phyloP scores from a whole-genome alignment of 1,140 invertebrate genomes.

The Pygmarrhopalites habei region DNA sequence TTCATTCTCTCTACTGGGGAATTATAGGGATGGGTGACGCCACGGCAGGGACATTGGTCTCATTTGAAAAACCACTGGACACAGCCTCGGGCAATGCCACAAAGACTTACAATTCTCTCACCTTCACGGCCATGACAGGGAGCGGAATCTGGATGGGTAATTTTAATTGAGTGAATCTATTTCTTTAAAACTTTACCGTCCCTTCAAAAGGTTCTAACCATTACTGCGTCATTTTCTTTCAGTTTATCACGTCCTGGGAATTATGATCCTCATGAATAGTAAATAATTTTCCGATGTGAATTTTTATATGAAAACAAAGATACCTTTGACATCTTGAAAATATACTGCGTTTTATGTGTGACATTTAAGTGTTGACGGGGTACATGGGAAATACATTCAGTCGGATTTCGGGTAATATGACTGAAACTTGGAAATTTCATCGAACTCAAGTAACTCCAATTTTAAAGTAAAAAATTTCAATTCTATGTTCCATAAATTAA shows the following conservation, averaged over 20 bases:
- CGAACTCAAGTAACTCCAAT: not conserved
- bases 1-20: not conserved
- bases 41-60: too few species aligned
- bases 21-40: not conserved
- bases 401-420: not conserved
- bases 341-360: too few species aligned
- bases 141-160: not conserved
- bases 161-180: too few species aligned
- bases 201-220: too few species aligned
- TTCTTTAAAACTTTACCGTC: too few species aligned
- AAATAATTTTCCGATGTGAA: too few species aligned
- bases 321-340: too few species aligned
- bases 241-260: slow-evolving; percentile 4
- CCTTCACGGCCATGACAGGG: not conserved
- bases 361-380: slow-evolving; percentile 1
- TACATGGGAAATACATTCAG: slow-evolving; percentile 3
- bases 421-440: not conserved
- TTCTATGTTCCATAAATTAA: not conserved
- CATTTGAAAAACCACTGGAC: too few species aligned
- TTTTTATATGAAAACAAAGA: too few species aligned
- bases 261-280: slow-evolving; percentile 4
- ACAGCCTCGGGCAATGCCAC: too few species aligned
- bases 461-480: not conserved
- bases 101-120: not conserved
- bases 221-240: too few species aligned